Base-by-base conservation (phyloP, 1,140 invertebrate genomes). In the Leptopilina boulardi region DNA sequence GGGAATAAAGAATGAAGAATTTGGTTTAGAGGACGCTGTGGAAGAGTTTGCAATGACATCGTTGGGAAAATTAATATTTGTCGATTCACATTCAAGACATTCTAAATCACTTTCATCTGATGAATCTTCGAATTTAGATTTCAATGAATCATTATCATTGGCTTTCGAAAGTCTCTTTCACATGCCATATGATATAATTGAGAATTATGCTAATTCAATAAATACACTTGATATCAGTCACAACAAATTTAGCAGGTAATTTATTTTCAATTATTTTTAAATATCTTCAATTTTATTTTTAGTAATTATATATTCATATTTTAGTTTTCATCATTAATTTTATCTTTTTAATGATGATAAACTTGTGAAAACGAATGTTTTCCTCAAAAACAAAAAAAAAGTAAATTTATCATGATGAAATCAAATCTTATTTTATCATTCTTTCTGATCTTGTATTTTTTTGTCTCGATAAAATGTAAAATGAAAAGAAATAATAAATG, bases 161-260 rank as follows among this genome's bases (percentile, higher is more conserved):
- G 88, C 87, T 8, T 90, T 88, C 81, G 88, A 90, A 83, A 86
- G 87, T 77, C 79, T 90, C 5, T 87, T 89, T 78, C 81, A 84
- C 19, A 90, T 91, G 87, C 89, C 89, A 21, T 87, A 85, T 75
- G 84, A 89, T 59, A 89, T 90, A 41, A 87, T 90, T 74, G 88
- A 89, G 59, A 87, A 84, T 77, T 89, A 86, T 77, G 80, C 78
- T 72, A 81, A 73, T 54, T 84, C 81, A 15, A 71, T 91, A 15
- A 89, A 89, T 83, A 94, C 93, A 72, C 86, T 95, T 77, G 94
- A 95, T 87, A 92, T 95, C 41, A 95, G 94, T 86, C 91, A 95
- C 79, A 95, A 96, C 87, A 93, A 94, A 88, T 93, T 95, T 76
- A 86, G 83, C 79, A 93, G 92, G 94, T 95, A 90, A 91, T 91